phyloP scores from a whole-genome alignment of 2,888 invertebrate genomes.

The Acanthosepion esculentum region DNA sequence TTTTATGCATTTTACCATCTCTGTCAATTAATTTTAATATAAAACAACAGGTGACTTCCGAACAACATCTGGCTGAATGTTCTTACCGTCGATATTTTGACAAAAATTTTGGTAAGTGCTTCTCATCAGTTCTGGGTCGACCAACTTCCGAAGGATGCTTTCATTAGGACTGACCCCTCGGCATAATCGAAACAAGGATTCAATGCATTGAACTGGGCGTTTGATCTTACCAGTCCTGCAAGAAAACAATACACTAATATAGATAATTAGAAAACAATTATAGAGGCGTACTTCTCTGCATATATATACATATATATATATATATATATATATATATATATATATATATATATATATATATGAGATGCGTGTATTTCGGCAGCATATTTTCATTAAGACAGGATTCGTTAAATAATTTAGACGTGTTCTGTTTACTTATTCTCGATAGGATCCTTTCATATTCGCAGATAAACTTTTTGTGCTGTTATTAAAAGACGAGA shows the following conservation, averaged over 20 bases:
- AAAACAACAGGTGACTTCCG: too few species aligned
- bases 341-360: too few species aligned
- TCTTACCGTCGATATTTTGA: not conserved
- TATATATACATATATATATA: not conserved
- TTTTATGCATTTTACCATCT: too few species aligned
- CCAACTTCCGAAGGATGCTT: slow-evolving; percentile 8
- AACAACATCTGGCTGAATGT: not conserved
- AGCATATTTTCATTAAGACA: too few species aligned
- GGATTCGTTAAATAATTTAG: too few species aligned
- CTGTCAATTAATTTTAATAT: too few species aligned
- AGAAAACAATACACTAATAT: not conserved
- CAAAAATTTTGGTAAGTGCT: not conserved
- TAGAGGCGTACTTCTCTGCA: not conserved
- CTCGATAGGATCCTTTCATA: too few species aligned
- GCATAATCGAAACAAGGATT: not conserved
- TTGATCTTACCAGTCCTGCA: not conserved
- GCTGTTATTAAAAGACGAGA: too few species aligned
- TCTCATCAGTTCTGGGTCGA: not conserved
- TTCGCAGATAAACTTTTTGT: too few species aligned
- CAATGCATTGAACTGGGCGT: not conserved
- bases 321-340: too few species aligned
- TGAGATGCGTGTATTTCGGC: too few species aligned
- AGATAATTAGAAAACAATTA: not conserved
- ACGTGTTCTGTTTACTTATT: too few species aligned
- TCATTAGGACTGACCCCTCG: not conserved